Conservation (phyloP, 2,797 vertebrate species). For the Syndactyla subalaris region DNA sequence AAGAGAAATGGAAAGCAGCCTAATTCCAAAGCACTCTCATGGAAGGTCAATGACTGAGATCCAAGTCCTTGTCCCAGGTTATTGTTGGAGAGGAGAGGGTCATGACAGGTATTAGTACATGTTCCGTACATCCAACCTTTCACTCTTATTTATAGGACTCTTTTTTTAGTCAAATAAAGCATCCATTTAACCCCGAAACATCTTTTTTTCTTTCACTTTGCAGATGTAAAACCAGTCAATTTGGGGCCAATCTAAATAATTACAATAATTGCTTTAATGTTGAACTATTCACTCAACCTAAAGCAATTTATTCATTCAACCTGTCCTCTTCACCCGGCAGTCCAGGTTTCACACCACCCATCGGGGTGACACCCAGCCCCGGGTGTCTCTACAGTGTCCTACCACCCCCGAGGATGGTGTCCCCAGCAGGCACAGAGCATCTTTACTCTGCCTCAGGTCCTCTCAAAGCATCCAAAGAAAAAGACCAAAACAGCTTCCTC, state of each 20-base stretch:
- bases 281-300: not conserved
- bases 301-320: not conserved
- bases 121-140: not conserved
- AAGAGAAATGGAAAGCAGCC: not conserved
- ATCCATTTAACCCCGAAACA: not conserved
- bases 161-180: not conserved
- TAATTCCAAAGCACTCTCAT: not conserved
- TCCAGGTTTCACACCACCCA: not conserved
- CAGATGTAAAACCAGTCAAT: not conserved
- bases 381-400: not conserved
- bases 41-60: not conserved
- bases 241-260: not conserved
- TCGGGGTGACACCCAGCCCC: not conserved
- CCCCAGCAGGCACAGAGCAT: not conserved
- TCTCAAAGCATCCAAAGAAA: not conserved
- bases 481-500: not conserved
- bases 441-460: not conserved
- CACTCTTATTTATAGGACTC: not conserved
- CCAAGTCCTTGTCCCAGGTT: not conserved
- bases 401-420: not conserved
- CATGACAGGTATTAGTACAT: not conserved
- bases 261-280: constrained; percentile 30
- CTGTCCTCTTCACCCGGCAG: not conserved
- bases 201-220: not conserved
- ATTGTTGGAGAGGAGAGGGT: not conserved